phyloP scores from a whole-genome alignment of 2,113 vertebrate genomes.

The Serinus canaria region DNA sequence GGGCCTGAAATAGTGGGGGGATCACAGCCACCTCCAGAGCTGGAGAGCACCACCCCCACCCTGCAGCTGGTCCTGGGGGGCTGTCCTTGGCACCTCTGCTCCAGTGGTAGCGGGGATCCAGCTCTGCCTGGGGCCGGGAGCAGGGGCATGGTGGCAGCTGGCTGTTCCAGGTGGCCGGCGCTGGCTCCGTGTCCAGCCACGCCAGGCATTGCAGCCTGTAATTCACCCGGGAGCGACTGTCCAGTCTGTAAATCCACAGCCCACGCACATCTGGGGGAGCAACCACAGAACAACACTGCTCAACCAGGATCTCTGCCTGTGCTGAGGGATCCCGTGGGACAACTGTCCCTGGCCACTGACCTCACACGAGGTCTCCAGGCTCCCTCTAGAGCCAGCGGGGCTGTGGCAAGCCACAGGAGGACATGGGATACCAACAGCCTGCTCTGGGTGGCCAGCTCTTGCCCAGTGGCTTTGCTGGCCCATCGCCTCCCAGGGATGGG shows the following conservation, averaged over 20 bases:
- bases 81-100: not conserved
- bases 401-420: not conserved
- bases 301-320: accelerated
- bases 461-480: accelerated
- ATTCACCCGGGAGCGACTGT: conserved; percentile 45
- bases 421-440: not conserved
- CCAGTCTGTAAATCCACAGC: conserved; percentile 70
- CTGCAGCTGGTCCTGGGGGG: not conserved
- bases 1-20: not conserved
- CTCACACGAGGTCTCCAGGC: conserved; percentile 27
- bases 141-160: conserved; percentile 70
- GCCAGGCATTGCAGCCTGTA: conserved; percentile 67
- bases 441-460: not conserved
- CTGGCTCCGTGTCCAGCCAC: conserved; percentile 23
- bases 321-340: not conserved
- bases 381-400: conserved; percentile 26
- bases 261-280: conserved; percentile 44
- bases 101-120: conserved; percentile 56
- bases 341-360: not conserved
- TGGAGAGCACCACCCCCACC: not conserved
- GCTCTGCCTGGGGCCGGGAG: conserved; percentile 60
- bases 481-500: accelerated
- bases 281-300: not conserved
- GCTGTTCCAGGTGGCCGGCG: not conserved
- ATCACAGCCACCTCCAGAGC: accelerated